Base-by-base conservation (phyloP, 2,888 invertebrate genomes). In the Eulithis testata region DNA sequence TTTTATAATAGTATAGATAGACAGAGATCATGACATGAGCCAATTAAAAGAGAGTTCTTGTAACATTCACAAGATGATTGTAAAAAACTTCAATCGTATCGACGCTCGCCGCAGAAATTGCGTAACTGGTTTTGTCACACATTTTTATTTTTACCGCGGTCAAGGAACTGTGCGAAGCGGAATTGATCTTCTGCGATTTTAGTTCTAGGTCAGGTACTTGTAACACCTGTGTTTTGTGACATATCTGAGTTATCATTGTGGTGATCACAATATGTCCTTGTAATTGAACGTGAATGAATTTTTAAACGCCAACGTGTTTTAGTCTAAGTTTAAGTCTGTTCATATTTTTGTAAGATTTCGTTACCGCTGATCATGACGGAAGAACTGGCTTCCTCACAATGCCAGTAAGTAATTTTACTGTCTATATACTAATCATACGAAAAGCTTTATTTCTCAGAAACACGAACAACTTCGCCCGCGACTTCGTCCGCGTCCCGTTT, bases 81-180 rank as follows among this genome's bases (percentile, higher is more conserved):
- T 7, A 36, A 53, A 27, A 60, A 54, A 59, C 51, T 55, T 51
- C 58, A 60, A 54, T 61, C 14, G 49, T 63, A 53, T 62, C 55
- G 60, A 65, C 60, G 11, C 52, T 31, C 68, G 57, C 27, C 36
- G 49, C 45, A 8, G 45, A 40, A 58, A 52, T 77, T 74, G 71
- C 67, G 68, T 70, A 77, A 74, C 45, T 52, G 31, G 59, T 52
- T 53, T 66, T 72, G 74, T 73, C 71, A 70, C 70, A 69, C 58
- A 72, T 72, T 54, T 66, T 71, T 81, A 82, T 82, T 79, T 78
- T 74, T 45, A 80, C 74, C 77, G 70, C 85, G 86, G 87, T 86
- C 87, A 86, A 85, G 82, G 80, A 85, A 84, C 80, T 73, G 69
- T 59, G 69, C 65, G 69, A 68, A 65, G 69, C 73, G 73, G 72